Base-by-base conservation (phyloP, 2,888 invertebrate genomes). In the Aproaerema taeniolella region DNA sequence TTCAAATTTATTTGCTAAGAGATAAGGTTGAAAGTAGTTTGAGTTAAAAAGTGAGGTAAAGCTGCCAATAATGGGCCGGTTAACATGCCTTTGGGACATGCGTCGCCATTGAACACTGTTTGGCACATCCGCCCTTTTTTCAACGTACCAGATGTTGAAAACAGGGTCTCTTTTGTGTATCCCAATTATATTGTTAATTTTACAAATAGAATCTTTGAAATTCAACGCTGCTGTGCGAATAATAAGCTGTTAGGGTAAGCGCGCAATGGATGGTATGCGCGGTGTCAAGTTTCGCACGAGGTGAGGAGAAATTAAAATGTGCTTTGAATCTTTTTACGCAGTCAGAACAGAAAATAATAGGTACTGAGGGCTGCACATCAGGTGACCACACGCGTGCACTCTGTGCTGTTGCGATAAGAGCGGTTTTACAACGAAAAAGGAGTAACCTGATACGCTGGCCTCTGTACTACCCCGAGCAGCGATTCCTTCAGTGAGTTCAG, bases 141-240 rank as follows among this genome's bases (percentile, higher is more conserved):
- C 66, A 54, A 65, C 63, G 52, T 52, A 72, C 74, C 85, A 85
- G 83, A 83, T 85, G 86, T 79, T 67, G 72, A 62, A 61, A 67
- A 69, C 68, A 55, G 55, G 59, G 40, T 42, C 38, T 37, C 24
- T 80, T 79, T 76, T 79, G 56, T 43, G 44, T 64, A 67, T 73
- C 82, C 83, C 86, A 85, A 85, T 86, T 86, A 85, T 85, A 82
- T 83, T 85, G 85, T 86, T 85, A 86, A 86, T 86, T 82, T 82
- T 68, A 64, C 80, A 79, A 85, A 83, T 82, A 28, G 39, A 47
- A 70, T 68, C 74, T 65, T 78, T 77, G 81, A 79, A 82, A 83
- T 78, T 70, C 70, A 67, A 82, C 78, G 81, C 83, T 72, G 58
- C 59, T 62, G 58, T 50, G 41, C 52, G 64, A 71, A 85, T 83